A percentile compares a stretch with the other conserved stretches of the same genome.
phyloP scores from a whole-genome alignment of 2,113 vertebrate species.

The Patagioenas fasciata region DNA sequence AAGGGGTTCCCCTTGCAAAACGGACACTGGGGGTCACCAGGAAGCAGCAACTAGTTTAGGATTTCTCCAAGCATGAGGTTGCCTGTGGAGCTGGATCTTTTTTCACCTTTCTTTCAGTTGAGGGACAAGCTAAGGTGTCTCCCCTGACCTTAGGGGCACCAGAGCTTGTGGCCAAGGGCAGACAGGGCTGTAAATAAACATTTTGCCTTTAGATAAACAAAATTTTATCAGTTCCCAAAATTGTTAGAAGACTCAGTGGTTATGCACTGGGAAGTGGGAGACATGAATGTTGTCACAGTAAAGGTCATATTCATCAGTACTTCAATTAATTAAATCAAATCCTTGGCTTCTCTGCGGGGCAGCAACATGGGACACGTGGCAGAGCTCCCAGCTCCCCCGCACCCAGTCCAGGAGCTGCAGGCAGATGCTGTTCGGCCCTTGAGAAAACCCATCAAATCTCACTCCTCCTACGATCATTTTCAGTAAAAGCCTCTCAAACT shows the following conservation, averaged over 20 bases:
- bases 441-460: neutral
- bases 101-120: neutral
- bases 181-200: neutral
- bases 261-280: neutral
- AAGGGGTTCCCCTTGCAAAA: neutral
- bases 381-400: neutral
- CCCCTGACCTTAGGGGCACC: neutral
- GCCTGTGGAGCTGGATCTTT: neutral
- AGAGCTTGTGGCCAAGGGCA: neutral
- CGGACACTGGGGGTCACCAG: fast-evolving
- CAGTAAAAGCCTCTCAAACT: conserved; percentile 31
- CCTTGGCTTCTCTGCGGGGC: neutral
- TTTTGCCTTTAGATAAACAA: neutral
- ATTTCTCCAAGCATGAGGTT: neutral
- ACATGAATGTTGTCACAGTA: neutral
- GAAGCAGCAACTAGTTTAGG: neutral
- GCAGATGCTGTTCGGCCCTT: neutral
- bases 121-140: neutral
- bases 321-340: neutral
- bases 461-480: fast-evolving
- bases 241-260: neutral
- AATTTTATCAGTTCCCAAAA: neutral
- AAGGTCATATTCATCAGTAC: neutral
- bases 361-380: neutral
- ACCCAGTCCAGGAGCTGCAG: fast-evolving